These are phyloP conservation scores for Oreochromis grahami DNA, from an alignment of 2,797 vertebrate species.

Conservation along the genomic window DNA sequence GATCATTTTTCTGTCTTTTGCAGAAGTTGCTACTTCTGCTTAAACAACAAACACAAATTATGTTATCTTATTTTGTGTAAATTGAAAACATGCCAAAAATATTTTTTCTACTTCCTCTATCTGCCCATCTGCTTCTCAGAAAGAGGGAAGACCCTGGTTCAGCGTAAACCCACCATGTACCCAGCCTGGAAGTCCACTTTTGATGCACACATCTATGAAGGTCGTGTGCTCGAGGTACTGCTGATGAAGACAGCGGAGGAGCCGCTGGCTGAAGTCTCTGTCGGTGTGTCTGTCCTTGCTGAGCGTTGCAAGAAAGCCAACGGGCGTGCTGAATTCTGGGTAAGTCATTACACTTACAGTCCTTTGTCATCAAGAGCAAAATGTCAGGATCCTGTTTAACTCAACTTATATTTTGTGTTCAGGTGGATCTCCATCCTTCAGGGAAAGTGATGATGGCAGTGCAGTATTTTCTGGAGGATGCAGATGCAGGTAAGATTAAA, in stretches of 20 bases:
- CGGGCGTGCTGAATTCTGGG: slow-evolving; percentile 96
- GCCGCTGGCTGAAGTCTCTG: slow-evolving; percentile 89
- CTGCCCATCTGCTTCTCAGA: slow-evolving; percentile 67
- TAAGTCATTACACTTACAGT: slow-evolving; percentile 57
- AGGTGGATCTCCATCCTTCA: slow-evolving; percentile 97
- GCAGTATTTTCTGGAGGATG: slow-evolving; percentile 93
- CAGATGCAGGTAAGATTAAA: slow-evolving; percentile 75
- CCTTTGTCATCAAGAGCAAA: neutral
- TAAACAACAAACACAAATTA: neutral
- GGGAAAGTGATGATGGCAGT: slow-evolving; percentile 97
- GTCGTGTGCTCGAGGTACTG: slow-evolving; percentile 93
- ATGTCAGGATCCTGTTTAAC: neutral
- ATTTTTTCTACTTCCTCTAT: neutral
- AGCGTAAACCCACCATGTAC: slow-evolving; percentile 97
- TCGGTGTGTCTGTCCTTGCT: slow-evolving; percentile 92
- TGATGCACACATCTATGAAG: slow-evolving; percentile 96
- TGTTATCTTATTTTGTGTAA: neutral
- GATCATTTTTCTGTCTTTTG: neutral
- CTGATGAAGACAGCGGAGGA: slow-evolving; percentile 95
- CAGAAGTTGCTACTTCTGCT: neutral
- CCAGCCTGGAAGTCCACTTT: slow-evolving; percentile 94
- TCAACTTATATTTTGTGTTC: slow-evolving; percentile 22
- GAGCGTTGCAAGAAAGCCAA: slow-evolving; percentile 97
- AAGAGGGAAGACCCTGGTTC: slow-evolving; percentile 93
- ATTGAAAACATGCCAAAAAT: neutral